Percentiles rank a stretch among this genome's conserved stretches.
Conservation (phyloP, 2,888 invertebrate species). For the Bimastos eiseni region DNA sequence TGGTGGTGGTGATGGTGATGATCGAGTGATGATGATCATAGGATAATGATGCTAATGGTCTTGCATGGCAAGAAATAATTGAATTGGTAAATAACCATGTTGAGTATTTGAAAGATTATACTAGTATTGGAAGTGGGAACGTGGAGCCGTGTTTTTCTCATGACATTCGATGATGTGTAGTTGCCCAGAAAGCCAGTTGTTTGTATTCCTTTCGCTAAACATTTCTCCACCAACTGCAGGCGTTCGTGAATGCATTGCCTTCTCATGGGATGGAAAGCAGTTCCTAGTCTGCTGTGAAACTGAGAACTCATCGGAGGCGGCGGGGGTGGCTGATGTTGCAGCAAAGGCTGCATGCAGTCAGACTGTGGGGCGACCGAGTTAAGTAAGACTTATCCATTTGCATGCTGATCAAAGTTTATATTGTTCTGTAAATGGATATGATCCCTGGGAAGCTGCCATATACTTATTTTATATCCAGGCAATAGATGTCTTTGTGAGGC, state of each 20-base stretch:
- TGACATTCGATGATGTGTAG: neutral
- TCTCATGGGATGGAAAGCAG: neutral
- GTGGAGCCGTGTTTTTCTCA: neutral
- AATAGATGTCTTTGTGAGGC: neutral
- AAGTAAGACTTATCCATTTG: neutral
- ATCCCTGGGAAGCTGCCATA: neutral
- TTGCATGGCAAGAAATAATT: no score
- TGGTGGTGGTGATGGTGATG: no score
- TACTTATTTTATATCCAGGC: neutral
- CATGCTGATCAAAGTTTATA: slow-evolving; percentile 6
- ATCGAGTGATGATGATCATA: no score
- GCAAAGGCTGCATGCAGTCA: neutral
- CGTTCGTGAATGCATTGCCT: neutral
- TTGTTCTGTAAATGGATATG: slow-evolving; percentile 1
- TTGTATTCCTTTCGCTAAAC: slow-evolving; percentile 13
- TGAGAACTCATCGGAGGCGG: neutral
- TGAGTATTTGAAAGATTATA: neutral
- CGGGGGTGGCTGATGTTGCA: neutral
- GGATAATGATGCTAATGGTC: neutral
- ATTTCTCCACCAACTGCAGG: slow-evolving; percentile 5
- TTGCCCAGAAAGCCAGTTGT: neutral
- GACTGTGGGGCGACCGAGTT: no score
- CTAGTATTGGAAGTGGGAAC: neutral
- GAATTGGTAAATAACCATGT: no score
- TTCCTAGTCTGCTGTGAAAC: slow-evolving; percentile 4